phyloP scores from a whole-genome alignment of 2,113 vertebrate species.

The Rhinoptilus africanus region DNA sequence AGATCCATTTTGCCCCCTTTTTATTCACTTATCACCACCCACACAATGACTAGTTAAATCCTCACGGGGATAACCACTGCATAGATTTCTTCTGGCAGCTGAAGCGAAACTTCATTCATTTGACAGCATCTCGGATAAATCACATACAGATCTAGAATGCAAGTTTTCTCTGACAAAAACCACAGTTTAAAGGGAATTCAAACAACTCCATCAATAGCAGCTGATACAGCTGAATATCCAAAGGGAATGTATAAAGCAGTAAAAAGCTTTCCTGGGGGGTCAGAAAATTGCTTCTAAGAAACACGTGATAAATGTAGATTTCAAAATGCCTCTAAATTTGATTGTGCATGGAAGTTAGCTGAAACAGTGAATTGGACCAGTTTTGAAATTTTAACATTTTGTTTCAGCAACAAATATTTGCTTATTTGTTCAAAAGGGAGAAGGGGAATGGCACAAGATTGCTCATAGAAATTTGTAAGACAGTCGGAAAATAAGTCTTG shows the following conservation, averaged over 20 bases:
- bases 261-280: background rate
- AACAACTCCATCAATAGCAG: background rate
- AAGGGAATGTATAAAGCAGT: background rate
- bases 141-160: background rate
- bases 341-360: background rate
- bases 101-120: slow-evolving; percentile 41
- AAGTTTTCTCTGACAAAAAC: slow-evolving; percentile 8
- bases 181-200: background rate
- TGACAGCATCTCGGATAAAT: slow-evolving; percentile 28
- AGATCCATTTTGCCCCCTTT: background rate
- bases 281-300: background rate
- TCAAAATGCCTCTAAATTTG: background rate
- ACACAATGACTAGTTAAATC: background rate
- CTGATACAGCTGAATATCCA: background rate
- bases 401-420: background rate
- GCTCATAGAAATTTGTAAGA: background rate
- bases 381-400: background rate
- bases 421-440: background rate
- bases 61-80: background rate
- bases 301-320: background rate
- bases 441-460: background rate
- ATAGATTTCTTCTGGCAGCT: background rate
- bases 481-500: background rate
- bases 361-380: background rate
- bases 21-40: background rate